Conservation (phyloP, 2,888 invertebrate genomes). For the Xestia sexstrigata region DNA sequence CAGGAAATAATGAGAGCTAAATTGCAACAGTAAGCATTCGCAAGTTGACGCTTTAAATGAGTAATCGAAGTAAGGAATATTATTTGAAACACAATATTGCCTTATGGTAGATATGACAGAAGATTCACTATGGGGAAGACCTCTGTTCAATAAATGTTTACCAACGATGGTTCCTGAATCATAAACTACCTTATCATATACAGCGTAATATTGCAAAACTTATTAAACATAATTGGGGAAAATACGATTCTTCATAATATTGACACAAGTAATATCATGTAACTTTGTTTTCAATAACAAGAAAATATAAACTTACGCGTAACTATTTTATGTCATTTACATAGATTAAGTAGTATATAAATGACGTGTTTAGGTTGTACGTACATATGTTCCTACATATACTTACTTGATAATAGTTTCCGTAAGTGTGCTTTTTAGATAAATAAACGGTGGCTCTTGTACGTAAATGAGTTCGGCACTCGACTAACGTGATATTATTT, state of each 20-base stretch:
- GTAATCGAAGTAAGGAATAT: neutral
- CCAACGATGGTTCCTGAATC: conserved; percentile 35
- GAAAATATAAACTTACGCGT: conserved; percentile 34
- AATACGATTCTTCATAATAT: conserved; percentile 55
- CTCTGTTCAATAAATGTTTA: conserved; percentile 28
- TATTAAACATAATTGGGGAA: conserved; percentile 41
- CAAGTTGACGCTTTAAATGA: neutral
- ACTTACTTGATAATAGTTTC: conserved; percentile 14
- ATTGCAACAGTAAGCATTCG: neutral
- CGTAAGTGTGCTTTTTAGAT: conserved; percentile 7
- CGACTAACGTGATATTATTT: conserved; percentile 21
- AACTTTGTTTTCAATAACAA: conserved; percentile 61
- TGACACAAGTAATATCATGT: conserved; percentile 52
- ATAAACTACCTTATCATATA: conserved; percentile 25
- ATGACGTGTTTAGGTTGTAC: conserved; percentile 23
- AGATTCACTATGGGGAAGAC: conserved; percentile 25
- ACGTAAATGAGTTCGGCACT: neutral
- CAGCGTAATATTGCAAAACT: conserved; percentile 2
- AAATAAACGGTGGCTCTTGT: conserved; percentile 24
- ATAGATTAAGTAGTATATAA: conserved; percentile 28
- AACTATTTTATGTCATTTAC: conserved; percentile 39
- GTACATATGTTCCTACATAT: neutral
- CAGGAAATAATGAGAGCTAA: neutral
- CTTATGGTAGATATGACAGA: neutral
- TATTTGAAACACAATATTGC: neutral